Evolutionary conservation across 64 coral and sea anemone species (phyloP), one percentile per base, ranked within the genome.

Genomic region (Montipora efflorescens): DNA sequence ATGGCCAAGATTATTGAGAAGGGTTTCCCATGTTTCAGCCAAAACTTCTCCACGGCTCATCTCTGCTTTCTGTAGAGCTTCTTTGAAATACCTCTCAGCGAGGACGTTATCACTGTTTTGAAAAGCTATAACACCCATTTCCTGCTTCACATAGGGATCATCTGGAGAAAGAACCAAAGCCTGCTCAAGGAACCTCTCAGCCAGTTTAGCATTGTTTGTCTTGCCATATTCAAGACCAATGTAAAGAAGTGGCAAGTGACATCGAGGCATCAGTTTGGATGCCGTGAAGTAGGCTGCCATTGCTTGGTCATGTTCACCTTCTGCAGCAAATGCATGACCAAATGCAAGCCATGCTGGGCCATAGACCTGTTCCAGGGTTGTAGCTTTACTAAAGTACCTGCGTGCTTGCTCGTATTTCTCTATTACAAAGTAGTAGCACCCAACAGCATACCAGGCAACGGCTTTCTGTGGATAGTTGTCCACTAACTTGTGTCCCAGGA

Each of bases 231-330:
- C 97, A 77, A 99, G 92, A 28, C 97, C 97, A 82, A 99, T 95
- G 55, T 99, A 99, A 0, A 99, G 92, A 16, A 99, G 79, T 10
- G 97, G 97, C 50, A 96, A 81, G 66, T 99, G 95, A 16, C 92
- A 96, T 15, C 91, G 85, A n/a, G 95, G 97, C 97, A 99, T 99
- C 58, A 99, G 75, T 75, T 96, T 99, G 12, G 97, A 99, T 15
- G 97, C 97, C 79, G 95, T 96, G 79, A 99, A 99, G 74, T 99
- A 99, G 22, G 97, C 95, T 79, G 97, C 94, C 97, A 99, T 99
- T 76, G 97, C 97, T 90, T 99, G 97, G 72, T 99, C 97, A 92
- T 99, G 98, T 48, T 99, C 98, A 8, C 95, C 98, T 90, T 99
- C 98, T 61, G 92, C 95, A 8, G 98, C 98, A 92, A 99, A 99